Percentiles rank a stretch among this genome's conserved stretches.
phyloP scores from a whole-genome alignment of 2,113 vertebrate species.

The Gobius niger region DNA sequence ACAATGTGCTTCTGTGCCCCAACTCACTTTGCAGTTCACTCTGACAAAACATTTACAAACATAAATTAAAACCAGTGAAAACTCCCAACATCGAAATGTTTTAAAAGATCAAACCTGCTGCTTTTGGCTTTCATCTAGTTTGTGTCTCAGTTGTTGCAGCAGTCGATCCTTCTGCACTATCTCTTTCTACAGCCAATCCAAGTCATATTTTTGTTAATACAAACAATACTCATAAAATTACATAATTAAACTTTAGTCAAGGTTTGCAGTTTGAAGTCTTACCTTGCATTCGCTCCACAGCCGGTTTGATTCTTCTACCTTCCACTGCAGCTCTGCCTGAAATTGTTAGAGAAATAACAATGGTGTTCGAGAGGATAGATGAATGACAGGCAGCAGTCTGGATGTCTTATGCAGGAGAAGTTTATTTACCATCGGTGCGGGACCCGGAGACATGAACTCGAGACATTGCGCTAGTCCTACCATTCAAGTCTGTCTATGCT shows the following conservation, averaged over 20 bases:
- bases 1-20: slow-evolving; percentile 81
- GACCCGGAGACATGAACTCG: no score
- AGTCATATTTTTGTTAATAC: neutral
- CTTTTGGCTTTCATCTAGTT: slow-evolving; percentile 86
- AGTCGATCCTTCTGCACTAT: slow-evolving; percentile 89
- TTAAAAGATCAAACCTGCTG: slow-evolving; percentile 78
- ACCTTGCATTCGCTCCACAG: slow-evolving; percentile 89
- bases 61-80: neutral
- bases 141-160: slow-evolving; percentile 88
- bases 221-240: neutral
- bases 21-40: slow-evolving; percentile 84
- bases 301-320: slow-evolving; percentile 88
- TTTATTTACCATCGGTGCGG: no score
- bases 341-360: no score
- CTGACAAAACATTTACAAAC: slow-evolving; percentile 52
- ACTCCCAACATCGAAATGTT: neutral
- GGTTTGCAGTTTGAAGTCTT: slow-evolving; percentile 23
- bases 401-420: no score
- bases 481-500: no score
- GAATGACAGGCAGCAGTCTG: no score
- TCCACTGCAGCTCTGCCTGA: slow-evolving; percentile 90
- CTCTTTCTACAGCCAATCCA: slow-evolving; percentile 82
- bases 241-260: no score
- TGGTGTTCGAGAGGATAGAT: no score
- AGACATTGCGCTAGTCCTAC: no score